phyloP scores from a whole-genome alignment of 2,888 invertebrate genomes.

The Idaea aversata region DNA sequence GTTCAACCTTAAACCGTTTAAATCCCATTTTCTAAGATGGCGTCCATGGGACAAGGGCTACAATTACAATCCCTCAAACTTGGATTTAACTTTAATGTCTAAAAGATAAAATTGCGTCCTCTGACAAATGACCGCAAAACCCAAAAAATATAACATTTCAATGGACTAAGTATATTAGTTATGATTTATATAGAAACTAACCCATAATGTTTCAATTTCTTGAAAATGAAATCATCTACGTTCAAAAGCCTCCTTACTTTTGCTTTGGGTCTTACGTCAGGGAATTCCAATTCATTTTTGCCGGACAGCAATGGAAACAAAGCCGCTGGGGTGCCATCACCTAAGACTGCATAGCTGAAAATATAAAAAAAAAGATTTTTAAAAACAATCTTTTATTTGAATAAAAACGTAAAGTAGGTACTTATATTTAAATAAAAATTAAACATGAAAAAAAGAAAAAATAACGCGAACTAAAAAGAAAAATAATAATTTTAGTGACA shows the following conservation, averaged over 20 bases:
- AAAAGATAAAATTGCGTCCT: too few relatives aligned
- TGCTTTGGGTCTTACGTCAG: conserved; percentile 88
- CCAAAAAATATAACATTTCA: too few relatives aligned
- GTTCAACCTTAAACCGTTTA: too few relatives aligned
- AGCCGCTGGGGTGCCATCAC: conserved; percentile 92
- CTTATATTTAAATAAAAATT: neutral
- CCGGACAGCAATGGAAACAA: conserved; percentile 93
- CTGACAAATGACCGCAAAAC: too few relatives aligned
- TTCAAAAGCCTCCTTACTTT: conserved; percentile 82
- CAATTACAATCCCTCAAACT: too few relatives aligned
- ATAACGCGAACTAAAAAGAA: too few relatives aligned
- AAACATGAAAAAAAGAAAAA: too few relatives aligned
- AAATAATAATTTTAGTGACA: too few relatives aligned
- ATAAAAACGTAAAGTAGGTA: neutral
- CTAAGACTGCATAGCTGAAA: conserved; percentile 85
- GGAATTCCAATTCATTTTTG: conserved; percentile 89
- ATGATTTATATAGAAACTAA: conserved; percentile 51
- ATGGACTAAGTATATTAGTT: too few relatives aligned
- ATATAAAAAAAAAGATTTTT: conserved; percentile 8
- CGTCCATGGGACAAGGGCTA: too few relatives aligned
- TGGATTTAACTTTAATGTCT: too few relatives aligned
- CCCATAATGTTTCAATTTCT: conserved; percentile 85
- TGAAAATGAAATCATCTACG: conserved; percentile 92
- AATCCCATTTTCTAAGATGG: too few relatives aligned
- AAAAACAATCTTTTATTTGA: conserved; percentile 20